Conservation (phyloP, 1,140 invertebrate genomes). For the Philaenus spumarius region DNA sequence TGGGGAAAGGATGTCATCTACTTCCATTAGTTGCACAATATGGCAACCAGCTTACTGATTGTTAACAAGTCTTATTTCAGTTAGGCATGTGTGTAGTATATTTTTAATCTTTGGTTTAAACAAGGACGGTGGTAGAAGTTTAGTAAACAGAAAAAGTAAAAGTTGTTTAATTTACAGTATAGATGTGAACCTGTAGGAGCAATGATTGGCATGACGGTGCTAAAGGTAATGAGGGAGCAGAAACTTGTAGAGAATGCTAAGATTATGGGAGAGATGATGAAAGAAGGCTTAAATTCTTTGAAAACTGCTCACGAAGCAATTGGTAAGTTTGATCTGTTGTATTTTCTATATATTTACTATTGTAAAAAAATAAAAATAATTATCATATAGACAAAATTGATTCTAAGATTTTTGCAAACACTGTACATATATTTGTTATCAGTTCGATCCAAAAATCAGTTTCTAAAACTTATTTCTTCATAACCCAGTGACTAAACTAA, state of each 20-base stretch:
- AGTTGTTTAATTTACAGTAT: too few relatives aligned
- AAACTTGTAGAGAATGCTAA: conserved; percentile 71
- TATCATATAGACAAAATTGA: too few relatives aligned
- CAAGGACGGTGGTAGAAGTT: not conserved
- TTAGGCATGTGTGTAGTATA: not conserved
- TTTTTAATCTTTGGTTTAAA: conserved; percentile 12
- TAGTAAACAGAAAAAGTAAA: not conserved
- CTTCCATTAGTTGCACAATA: not conserved
- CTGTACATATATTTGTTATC: too few relatives aligned
- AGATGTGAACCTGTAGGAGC: conserved; percentile 97
- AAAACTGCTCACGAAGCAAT: conserved; percentile 9
- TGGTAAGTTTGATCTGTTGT: not conserved
- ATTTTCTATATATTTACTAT: not conserved
- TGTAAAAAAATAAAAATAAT: too few relatives aligned
- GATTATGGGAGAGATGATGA: conserved; percentile 69
- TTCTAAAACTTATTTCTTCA: too few relatives aligned
- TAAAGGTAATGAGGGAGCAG: conserved; percentile 88
- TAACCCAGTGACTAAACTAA: too few relatives aligned
- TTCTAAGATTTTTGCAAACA: too few relatives aligned
- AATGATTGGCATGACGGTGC: conserved; percentile 87
- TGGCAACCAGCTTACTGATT: not conserved
- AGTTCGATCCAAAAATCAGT: too few relatives aligned
- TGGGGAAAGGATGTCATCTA: too few relatives aligned
- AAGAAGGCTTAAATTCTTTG: conserved; percentile 54
- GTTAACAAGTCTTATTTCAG: not conserved